Base-by-base conservation (phyloP, 1,140 invertebrate genomes). In the Geopemphigus sp. region DNA sequence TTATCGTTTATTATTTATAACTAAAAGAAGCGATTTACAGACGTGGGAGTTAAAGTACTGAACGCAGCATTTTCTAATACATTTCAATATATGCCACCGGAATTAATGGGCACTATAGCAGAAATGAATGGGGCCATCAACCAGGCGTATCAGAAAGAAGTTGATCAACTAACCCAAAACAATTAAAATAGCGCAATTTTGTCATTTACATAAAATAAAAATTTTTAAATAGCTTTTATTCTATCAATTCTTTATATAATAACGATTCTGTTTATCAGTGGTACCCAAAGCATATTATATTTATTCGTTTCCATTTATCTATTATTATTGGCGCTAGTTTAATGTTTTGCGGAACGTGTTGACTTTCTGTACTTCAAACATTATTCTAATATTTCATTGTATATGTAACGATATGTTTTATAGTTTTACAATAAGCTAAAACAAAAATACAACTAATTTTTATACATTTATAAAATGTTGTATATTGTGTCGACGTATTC, bases 41-140 rank as follows among this genome's bases (percentile, higher is more conserved):
- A 61, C 57, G 39, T 50, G 15, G 74, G 74, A 47, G 56, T 78
- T 50, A 59, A 47, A 26, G 74, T 78, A 63, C 15, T 78, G 57
- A 78, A 78, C 19, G 39, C 54, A n/a, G 74, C 74, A 47, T 78
- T 78, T 63, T 39, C 56, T 26, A 78, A 78, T 50, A 78, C 74
- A 19, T 78, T 78, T n/a, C 74, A 78, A 47, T 78, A 61, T 50
- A 78, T 78, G 74, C 74, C 74, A 19, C 74, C 74, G 24, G 74
- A 78, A 47, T 78, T 78, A 63, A 78, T 78, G 56, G 56, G 74
- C 15, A 78, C 74, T 26, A 78, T 78, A 45, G 59, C n/a, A 5
- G 57, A 78, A 78, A 78, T 78, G 74, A 57, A 78, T 19, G 32
- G 39, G 39, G 39, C n/a, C 14, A 78, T 78, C 32, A 78, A 59